phyloP scores from a whole-genome alignment of 1,140 invertebrate species.

The Drosophila busckii region DNA sequence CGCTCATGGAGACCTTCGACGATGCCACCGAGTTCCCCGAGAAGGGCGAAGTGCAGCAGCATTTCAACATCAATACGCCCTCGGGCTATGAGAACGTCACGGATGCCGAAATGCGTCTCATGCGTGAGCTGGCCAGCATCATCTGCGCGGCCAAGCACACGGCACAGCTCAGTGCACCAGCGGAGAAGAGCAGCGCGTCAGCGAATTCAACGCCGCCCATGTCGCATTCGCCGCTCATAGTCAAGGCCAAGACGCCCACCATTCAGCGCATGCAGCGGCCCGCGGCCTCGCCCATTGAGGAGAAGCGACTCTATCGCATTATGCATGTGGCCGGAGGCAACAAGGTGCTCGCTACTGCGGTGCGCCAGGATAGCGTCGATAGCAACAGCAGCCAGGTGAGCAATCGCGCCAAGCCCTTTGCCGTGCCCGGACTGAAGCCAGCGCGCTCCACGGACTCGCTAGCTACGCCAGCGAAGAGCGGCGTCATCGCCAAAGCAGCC shows the following conservation, averaged over 20 bases:
- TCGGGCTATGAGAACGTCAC: constrained; percentile 45
- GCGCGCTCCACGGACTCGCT: too few relatives aligned
- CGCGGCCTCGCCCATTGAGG: background rate
- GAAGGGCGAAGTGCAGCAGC: constrained; percentile 53
- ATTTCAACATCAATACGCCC: constrained; percentile 62
- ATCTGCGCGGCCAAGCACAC: constrained; percentile 39
- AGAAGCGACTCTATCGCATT: constrained; percentile 39
- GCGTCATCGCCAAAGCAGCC: background rate
- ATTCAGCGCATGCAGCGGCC: background rate
- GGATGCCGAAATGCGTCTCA: constrained; percentile 35
- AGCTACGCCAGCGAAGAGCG: background rate
- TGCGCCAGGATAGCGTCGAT: constrained; percentile 38
- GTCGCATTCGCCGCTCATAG: too few relatives aligned
- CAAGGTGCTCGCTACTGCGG: background rate
- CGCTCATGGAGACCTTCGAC: constrained; percentile 67
- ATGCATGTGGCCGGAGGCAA: constrained; percentile 4
- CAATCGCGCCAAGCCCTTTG: background rate
- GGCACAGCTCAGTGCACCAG: background rate
- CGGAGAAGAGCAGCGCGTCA: too few relatives aligned
- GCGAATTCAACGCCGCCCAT: too few relatives aligned
- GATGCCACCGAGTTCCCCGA: constrained; percentile 57
- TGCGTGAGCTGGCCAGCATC: constrained; percentile 48
- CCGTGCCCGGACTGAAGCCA: background rate
- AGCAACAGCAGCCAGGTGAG: constrained; percentile 12
- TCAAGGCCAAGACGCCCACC: too few relatives aligned